phyloP scores from a whole-genome alignment of 2,888 invertebrate species.

The Allophyes oxyacanthae region DNA sequence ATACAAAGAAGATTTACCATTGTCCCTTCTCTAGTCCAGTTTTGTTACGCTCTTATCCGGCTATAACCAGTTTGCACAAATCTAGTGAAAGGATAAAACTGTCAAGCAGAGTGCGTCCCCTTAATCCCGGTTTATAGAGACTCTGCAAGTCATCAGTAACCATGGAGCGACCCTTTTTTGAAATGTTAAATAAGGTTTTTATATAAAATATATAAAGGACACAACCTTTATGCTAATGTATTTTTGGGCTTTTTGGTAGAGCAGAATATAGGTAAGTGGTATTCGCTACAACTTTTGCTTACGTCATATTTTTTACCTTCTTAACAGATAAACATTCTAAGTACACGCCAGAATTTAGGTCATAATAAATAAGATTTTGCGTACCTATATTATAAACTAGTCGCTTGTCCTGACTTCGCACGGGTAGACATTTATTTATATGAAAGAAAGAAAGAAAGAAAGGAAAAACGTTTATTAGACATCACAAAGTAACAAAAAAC shows the following conservation, averaged over 20 bases:
- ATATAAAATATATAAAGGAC: constrained; percentile 38
- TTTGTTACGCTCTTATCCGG: constrained; percentile 32
- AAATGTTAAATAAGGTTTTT: constrained; percentile 48
- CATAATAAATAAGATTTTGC: background rate
- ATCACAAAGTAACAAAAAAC: too few species aligned
- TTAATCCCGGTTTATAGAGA: constrained; percentile 55
- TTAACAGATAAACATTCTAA: too few species aligned
- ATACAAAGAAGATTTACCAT: too few species aligned
- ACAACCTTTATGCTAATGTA: constrained; percentile 46
- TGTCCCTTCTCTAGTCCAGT: constrained; percentile 4
- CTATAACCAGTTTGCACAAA: constrained; percentile 50
- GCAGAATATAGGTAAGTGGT: constrained; percentile 1
- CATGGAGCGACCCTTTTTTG: constrained; percentile 38
- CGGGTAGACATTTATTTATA: too few species aligned
- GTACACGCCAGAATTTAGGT: background rate
- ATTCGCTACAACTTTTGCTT: constrained; percentile 17
- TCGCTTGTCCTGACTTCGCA: too few species aligned
- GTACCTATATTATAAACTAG: too few species aligned
- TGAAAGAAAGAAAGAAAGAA: too few species aligned
- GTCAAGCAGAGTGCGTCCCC: constrained; percentile 51
- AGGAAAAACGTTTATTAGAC: too few species aligned
- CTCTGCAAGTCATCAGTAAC: constrained; percentile 55
- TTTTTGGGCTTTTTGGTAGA: constrained; percentile 39
- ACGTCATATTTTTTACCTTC: constrained; percentile 12
- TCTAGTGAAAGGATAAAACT: constrained; percentile 59